These are phyloP conservation scores for Lacerta agilis DNA, from an alignment of 2,797 vertebrate genomes.

Conservation along the genomic window DNA sequence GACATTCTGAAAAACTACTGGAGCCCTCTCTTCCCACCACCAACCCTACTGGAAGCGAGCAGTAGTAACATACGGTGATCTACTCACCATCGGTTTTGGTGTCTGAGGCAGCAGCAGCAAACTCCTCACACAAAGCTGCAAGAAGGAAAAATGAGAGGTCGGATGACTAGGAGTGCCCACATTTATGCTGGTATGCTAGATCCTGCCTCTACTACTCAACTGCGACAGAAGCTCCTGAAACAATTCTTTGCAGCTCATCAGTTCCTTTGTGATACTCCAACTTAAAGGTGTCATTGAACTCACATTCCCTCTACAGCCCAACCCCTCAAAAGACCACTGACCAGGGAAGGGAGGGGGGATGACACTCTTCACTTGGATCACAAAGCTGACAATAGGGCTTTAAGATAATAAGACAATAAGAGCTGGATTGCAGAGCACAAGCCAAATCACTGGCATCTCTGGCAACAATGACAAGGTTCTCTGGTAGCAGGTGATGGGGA, in stretches of 20 bases:
- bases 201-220: rapidly evolving
- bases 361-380: background rate
- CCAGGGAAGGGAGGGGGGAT: too few relatives aligned
- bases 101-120: constrained; percentile 43
- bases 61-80: background rate
- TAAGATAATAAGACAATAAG: too few relatives aligned
- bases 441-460: background rate
- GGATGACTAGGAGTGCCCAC: background rate
- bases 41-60: background rate
- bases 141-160: rapidly evolving
- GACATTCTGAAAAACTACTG: background rate
- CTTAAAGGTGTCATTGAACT: background rate
- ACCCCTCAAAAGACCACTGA: background rate
- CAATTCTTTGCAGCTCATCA: background rate
- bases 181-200: background rate
- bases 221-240: background rate
- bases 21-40: too few relatives aligned
- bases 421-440: background rate
- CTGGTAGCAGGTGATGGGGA: too few relatives aligned
- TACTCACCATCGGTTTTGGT: constrained; percentile 72
- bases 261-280: background rate
- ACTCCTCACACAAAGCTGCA: constrained; percentile 42
- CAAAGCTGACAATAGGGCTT: background rate
- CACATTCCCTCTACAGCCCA: too few relatives aligned
- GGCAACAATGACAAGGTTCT: background rate